Evolutionary conservation across 2,888 invertebrate genomes (phyloP).

Genomic region (Drymonia ruficornis): DNA sequence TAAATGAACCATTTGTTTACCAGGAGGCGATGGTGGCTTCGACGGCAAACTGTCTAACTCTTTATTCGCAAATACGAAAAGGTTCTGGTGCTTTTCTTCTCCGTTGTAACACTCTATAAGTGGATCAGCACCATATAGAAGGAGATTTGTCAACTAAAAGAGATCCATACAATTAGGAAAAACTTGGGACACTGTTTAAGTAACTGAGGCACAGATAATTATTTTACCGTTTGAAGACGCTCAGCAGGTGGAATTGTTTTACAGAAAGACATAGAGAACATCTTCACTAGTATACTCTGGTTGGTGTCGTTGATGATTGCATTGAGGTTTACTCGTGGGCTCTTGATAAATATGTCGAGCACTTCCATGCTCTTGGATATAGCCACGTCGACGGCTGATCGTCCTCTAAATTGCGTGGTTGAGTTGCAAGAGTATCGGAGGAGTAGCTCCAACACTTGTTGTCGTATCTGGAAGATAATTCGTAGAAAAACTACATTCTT

Average conservation of each 20-base stretch:
- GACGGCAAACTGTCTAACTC: slow-evolving; percentile 8
- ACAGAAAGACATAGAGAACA: slow-evolving; percentile 60
- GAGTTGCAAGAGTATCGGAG: slow-evolving; percentile 60
- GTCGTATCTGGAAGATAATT: slow-evolving; percentile 49
- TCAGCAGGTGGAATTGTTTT: slow-evolving; percentile 46
- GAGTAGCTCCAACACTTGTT: slow-evolving; percentile 55
- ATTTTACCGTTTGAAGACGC: slow-evolving; percentile 56
- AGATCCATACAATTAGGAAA: not conserved
- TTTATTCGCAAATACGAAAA: slow-evolving; percentile 59
- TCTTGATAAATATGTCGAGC: slow-evolving; percentile 60
- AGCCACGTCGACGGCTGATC: slow-evolving; percentile 59
- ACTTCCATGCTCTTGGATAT: slow-evolving; percentile 51
- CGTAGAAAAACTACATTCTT: not conserved
- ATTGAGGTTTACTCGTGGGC: slow-evolving; percentile 59
- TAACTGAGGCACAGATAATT: slow-evolving; percentile 1
- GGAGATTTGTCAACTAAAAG: slow-evolving; percentile 63
- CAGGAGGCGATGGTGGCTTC: not conserved
- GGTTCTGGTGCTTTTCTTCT: slow-evolving; percentile 52
- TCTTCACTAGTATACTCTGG: slow-evolving; percentile 65
- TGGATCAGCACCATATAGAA: slow-evolving; percentile 70
- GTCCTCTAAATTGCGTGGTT: slow-evolving; percentile 53
- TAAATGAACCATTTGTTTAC: not conserved
- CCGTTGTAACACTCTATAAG: slow-evolving; percentile 58
- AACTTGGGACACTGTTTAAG: too few species aligned
- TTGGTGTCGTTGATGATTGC: slow-evolving; percentile 59